These are phyloP conservation scores for Xiphophorus maculatus DNA, from an alignment of 2,113 vertebrate species.

Conservation along the genomic window DNA sequence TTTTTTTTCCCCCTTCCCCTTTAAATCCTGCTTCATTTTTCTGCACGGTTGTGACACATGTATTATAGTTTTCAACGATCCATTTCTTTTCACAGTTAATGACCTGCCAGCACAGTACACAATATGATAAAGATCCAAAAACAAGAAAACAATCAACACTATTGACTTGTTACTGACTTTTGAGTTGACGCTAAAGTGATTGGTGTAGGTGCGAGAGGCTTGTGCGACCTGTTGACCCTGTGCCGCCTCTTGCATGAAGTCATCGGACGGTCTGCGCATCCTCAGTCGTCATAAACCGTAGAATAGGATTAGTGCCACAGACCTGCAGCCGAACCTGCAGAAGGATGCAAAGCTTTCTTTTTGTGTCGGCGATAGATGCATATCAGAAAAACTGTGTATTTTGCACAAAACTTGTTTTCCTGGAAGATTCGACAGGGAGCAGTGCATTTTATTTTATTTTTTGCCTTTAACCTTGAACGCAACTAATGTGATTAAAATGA, in stretches of 20 bases:
- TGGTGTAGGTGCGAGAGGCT: conserved; percentile 46
- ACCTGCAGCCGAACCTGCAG: conserved; percentile 66
- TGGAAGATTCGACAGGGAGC: conserved; percentile 50
- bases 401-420: conserved; percentile 69
- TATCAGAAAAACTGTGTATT: conserved; percentile 63
- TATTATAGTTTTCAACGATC: conserved; percentile 61
- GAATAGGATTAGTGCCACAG: conserved; percentile 51
- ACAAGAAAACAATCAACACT: conserved; percentile 52
- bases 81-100: conserved; percentile 42
- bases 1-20: conserved; percentile 34
- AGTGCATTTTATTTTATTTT: conserved; percentile 27
- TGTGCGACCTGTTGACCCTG: conserved; percentile 52
- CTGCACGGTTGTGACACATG: conserved; percentile 60
- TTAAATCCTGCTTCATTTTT: conserved; percentile 64
- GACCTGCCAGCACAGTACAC: conserved; percentile 62
- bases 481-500: conserved; percentile 31
- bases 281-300: conserved; percentile 53
- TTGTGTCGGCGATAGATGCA: conserved; percentile 57
- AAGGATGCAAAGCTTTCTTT: conserved; percentile 53
- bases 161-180: conserved; percentile 63
- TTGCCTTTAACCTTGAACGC: conserved; percentile 19
- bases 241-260: conserved; percentile 70
- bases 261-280: conserved; percentile 58
- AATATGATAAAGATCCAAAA: conserved; percentile 57
- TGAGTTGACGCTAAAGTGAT: conserved; percentile 53